phyloP scores from a whole-genome alignment of 2,113 vertebrate species.

The Oostethus manadensis region DNA sequence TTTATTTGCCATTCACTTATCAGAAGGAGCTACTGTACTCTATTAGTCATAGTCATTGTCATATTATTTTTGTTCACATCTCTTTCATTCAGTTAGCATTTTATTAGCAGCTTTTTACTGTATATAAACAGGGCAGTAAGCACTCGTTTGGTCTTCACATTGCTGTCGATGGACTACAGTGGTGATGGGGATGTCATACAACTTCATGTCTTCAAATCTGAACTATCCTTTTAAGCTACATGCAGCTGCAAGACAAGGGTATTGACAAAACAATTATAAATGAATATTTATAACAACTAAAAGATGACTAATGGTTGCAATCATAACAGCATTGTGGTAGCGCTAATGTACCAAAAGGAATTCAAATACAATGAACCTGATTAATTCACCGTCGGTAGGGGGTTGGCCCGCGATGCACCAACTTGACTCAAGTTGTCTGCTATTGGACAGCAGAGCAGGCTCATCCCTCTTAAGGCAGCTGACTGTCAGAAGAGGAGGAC shows the following conservation, averaged over 20 bases:
- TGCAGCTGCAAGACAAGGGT: background rate
- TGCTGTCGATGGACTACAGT: no score
- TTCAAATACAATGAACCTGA: conserved; percentile 26
- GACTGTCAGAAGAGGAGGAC: conserved; percentile 38
- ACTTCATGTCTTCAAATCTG: no score
- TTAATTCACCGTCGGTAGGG: conserved; percentile 44
- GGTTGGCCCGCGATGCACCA: conserved; percentile 22
- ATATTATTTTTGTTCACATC: no score
- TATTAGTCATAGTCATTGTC: no score
- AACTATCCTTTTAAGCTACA: background rate
- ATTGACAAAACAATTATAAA: background rate
- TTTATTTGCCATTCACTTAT: no score
- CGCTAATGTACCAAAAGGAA: conserved; percentile 11
- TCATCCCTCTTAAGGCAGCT: conserved; percentile 60
- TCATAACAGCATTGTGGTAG: conserved; percentile 6
- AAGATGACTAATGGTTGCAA: background rate
- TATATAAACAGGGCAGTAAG: no score
- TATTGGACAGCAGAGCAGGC: conserved; percentile 52
- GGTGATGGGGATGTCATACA: no score
- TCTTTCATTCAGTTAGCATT: no score
- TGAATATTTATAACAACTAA: background rate
- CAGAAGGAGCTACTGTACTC: no score
- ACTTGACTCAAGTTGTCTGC: conserved; percentile 53
- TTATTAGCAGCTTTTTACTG: no score
- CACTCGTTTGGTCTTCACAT: no score